Percentiles rank a stretch among this genome's conserved stretches.
Conservation (phyloP, 2,888 invertebrate species). For the Eupithecia subfuscata region DNA sequence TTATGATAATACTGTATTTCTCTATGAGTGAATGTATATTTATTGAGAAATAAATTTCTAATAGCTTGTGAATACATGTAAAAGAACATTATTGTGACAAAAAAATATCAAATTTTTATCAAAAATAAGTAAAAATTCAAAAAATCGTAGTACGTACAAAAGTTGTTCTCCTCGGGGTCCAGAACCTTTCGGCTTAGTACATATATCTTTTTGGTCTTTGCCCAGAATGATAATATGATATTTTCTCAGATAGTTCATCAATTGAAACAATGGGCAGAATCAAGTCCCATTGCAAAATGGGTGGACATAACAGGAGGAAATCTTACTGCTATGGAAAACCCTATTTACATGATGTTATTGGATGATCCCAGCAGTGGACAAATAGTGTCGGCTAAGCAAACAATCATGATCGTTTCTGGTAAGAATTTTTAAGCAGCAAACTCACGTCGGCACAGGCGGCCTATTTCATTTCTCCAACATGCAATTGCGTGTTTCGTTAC, state of each 20-base stretch:
- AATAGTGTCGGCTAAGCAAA: constrained; percentile 71
- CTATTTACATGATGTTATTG: constrained; percentile 76
- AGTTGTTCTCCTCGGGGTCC: too few relatives aligned
- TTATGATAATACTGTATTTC: too few relatives aligned
- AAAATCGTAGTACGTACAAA: too few relatives aligned
- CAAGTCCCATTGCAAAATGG: constrained; percentile 72
- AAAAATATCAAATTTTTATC: too few relatives aligned
- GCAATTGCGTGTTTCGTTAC: too few relatives aligned
- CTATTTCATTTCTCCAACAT: too few relatives aligned
- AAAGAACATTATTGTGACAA: too few relatives aligned
- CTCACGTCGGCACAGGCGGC: background rate
- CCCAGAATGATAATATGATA: background rate
- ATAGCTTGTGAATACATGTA: too few relatives aligned
- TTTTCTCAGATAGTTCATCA: constrained; percentile 65
- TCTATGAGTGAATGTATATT: too few relatives aligned
- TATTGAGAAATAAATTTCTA: too few relatives aligned
- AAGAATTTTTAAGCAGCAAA: background rate
- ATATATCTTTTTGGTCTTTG: background rate
- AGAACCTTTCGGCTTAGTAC: too few relatives aligned
- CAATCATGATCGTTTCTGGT: constrained; percentile 78
- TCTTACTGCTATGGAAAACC: constrained; percentile 75
- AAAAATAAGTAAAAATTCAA: too few relatives aligned
- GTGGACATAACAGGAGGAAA: constrained; percentile 73
- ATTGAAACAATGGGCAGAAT: constrained; percentile 71
- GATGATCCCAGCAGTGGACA: constrained; percentile 78